phyloP scores from a whole-genome alignment of 2,797 vertebrate species.

The Oreonectes daqikongensis region DNA sequence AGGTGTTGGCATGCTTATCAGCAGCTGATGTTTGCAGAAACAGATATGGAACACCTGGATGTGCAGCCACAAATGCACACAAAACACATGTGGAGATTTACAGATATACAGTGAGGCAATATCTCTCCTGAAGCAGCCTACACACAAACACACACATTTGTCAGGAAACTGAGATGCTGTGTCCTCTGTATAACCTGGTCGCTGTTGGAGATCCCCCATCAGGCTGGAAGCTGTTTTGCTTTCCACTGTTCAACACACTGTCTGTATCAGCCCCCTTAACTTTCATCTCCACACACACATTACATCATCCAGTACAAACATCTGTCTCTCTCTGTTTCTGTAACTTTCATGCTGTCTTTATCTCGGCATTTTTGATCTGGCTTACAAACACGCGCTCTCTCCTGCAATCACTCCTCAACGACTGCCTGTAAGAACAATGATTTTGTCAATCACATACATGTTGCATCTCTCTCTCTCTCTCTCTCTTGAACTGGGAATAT shows the following conservation, averaged over 20 bases:
- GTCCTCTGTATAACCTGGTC: slow-evolving; percentile 41
- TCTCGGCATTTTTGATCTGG: slow-evolving; percentile 30
- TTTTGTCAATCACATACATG: slow-evolving; percentile 11
- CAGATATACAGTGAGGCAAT: slow-evolving; percentile 10
- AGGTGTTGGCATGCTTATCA: slow-evolving; percentile 42
- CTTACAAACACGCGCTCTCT: neutral
- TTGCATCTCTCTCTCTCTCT: neutral
- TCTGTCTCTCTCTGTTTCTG: slow-evolving; percentile 12
- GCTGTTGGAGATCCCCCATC: slow-evolving; percentile 34
- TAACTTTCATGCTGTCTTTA: slow-evolving; percentile 24
- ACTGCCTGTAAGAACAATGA: slow-evolving; percentile 19
- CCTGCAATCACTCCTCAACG: slow-evolving; percentile 9
- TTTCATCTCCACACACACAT: slow-evolving; percentile 40
- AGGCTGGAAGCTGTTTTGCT: slow-evolving; percentile 42
- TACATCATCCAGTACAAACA: slow-evolving; percentile 33
- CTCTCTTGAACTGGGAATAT: slow-evolving; percentile 17
- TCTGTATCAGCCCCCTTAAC: slow-evolving; percentile 30
- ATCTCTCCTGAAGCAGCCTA: neutral
- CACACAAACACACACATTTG: slow-evolving; percentile 26
- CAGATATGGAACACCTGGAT: slow-evolving; percentile 33
- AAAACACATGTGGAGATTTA: slow-evolving; percentile 27
- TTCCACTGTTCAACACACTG: slow-evolving; percentile 37
- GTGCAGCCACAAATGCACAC: slow-evolving; percentile 7
- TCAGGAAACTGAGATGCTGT: slow-evolving; percentile 21
- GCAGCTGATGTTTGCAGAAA: slow-evolving; percentile 37